Evolutionary conservation across 2,888 invertebrate genomes (phyloP), one percentile per base, ranked within the genome.

Genomic region (Aphidoletes aphidimyza): DNA sequence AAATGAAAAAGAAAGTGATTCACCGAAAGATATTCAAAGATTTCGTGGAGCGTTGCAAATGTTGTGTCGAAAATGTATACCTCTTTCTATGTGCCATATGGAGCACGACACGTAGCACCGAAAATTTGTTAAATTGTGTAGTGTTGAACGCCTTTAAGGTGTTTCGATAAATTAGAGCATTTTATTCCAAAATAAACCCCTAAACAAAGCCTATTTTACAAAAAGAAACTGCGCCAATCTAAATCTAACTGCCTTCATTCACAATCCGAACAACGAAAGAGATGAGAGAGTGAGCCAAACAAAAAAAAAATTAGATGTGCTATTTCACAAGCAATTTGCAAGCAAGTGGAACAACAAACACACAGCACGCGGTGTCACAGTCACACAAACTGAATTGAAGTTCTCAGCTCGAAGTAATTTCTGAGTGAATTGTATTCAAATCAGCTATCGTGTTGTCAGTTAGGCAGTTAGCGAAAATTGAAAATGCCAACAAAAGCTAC

Each of bases 291-390:
- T 14, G 17, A 47, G 14, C 14, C 8, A 47, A n/a, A 69, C 3
- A 30, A 30, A 34, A 34, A 34, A 26, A 30, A 34, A 26, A 3
- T 30, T 14, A 30, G 3, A 30, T 26, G 26, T n/a, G 5, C n/a
- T 30, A 19, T 69, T 69, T 69, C 69, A 69, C 69, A 69, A 69
- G 69, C 69, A 69, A 69, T 69, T 69, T 69, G 69, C 69, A 69
- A 69, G 14, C 26, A 54, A 54, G 54, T 54, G 54, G 54, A 54
- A 22, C 54, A n/a, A 54, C 54, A 54, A 54, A 54, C n/a, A n/a
- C n/a, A 54, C 54, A 54, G 22, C 54, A 54, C 47, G 54, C 69
- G 26, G 47, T 17, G 47, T 11, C 9, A 47, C 47, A 47, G 47
- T 47, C 8, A 47, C 47, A 47, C 47, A 19, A 26, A 54, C 9